Percentiles rank a stretch among this genome's conserved stretches.
Conservation (phyloP, 2,797 vertebrate genomes). For the Notamacropus eugenii region DNA sequence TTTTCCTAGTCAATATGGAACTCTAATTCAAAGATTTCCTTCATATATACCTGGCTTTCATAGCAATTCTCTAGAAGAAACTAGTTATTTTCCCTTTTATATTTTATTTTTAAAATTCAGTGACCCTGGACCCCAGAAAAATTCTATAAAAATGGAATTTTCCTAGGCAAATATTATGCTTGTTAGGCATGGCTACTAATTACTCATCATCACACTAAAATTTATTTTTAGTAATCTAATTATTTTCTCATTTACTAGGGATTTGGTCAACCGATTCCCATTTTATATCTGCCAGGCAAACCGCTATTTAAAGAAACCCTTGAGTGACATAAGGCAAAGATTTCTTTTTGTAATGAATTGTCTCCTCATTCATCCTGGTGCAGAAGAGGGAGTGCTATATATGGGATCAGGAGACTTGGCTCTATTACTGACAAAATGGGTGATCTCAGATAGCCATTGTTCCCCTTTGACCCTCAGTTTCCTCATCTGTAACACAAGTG, state of each 20-base stretch:
- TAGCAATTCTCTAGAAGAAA: not conserved
- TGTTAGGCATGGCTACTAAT: constrained; percentile 24
- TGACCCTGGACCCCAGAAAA: not conserved
- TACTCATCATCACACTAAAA: constrained; percentile 7
- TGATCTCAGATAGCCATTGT: not conserved
- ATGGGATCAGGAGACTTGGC: not conserved
- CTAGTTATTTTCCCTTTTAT: constrained; percentile 7
- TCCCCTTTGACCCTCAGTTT: not conserved
- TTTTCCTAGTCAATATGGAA: not conserved
- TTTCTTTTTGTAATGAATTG: not conserved
- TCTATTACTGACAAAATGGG: not conserved
- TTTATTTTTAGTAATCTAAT: constrained; percentile 36
- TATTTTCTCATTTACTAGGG: constrained; percentile 19
- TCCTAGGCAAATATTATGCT: constrained; percentile 1
- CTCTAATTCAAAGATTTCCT: not conserved
- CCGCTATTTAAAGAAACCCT: not conserved
- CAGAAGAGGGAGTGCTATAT: too few relatives aligned
- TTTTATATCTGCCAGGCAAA: not conserved
- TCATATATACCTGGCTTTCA: not conserved
- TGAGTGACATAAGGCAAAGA: not conserved
- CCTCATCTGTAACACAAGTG: not conserved
- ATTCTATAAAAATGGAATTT: constrained; percentile 27
- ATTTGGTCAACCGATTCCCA: constrained; percentile 25
- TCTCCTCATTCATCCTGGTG: not conserved
- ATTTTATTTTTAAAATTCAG: not conserved